Evolutionary conservation across 2,113 vertebrate genomes (phyloP).

Genomic region (Bufo gargarizans): DNA sequence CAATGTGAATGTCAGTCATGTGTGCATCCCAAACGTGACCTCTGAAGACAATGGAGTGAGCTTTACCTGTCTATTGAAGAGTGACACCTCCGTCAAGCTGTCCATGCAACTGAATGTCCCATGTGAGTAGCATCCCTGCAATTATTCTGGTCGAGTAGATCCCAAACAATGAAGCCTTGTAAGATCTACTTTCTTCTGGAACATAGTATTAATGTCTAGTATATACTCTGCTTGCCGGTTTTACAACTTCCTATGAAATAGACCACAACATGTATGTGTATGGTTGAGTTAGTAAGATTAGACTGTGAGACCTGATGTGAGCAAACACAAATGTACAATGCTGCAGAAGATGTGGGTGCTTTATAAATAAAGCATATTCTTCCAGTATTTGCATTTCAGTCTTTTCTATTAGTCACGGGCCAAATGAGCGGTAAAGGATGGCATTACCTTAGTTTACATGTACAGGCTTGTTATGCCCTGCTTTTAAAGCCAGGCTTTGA

Average conservation of each 20-base stretch:
- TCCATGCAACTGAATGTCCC: slow-evolving; percentile 71
- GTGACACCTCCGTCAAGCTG: slow-evolving; percentile 63
- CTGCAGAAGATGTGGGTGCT: too few relatives aligned
- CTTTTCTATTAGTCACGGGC: not conserved
- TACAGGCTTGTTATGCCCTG: too few relatives aligned
- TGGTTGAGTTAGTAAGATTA: not conserved
- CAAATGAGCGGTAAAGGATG: too few relatives aligned
- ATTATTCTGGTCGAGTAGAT: slow-evolving; percentile 3
- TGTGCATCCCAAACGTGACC: slow-evolving; percentile 70
- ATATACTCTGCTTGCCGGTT: too few relatives aligned
- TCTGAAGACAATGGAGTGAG: slow-evolving; percentile 65
- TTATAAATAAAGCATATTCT: not conserved
- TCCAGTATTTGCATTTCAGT: not conserved
- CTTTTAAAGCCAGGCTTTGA: too few relatives aligned
- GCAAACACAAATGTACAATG: too few relatives aligned
- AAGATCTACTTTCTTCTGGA: not conserved
- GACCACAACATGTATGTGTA: not conserved
- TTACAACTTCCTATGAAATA: not conserved
- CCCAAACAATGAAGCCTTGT: not conserved
- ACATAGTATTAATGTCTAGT: not conserved
- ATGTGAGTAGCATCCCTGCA: slow-evolving; percentile 69
- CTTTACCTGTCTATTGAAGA: slow-evolving; percentile 71
- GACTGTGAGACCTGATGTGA: not conserved
- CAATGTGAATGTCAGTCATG: slow-evolving; percentile 70
- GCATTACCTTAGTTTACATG: too few relatives aligned